phyloP scores from a whole-genome alignment of 2,797 vertebrate genomes.

The Gambelia wislizenii region DNA sequence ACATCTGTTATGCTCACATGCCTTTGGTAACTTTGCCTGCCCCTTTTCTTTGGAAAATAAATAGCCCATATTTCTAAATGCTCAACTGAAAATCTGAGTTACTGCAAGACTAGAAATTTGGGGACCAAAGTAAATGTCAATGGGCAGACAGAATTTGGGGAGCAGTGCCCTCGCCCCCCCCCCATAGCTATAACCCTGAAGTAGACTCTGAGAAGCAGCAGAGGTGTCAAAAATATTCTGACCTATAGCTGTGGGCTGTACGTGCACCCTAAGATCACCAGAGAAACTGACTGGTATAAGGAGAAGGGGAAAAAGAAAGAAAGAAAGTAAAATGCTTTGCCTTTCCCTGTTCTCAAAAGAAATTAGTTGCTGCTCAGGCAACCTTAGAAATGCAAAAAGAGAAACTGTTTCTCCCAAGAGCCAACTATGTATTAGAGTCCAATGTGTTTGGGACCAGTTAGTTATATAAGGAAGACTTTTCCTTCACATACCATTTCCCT shows the following conservation, averaged over 20 bases:
- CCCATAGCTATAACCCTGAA: no score
- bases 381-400: not conserved
- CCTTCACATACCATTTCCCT: not conserved
- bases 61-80: no score
- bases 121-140: no score
- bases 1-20: no score
- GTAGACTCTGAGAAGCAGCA: not conserved
- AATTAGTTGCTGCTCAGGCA: not conserved
- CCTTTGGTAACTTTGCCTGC: no score
- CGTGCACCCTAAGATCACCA: not conserved
- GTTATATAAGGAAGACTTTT: not conserved
- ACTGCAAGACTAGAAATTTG: no score
- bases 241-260: not conserved
- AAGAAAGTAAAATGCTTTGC: not conserved
- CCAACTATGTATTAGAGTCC: not conserved
- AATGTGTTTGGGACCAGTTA: not conserved
- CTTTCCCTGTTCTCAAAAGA: not conserved
- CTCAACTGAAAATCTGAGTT: no score
- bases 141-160: no score
- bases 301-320: not conserved
- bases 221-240: not conserved
- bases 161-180: no score
- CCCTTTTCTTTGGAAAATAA: no score
- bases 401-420: not conserved
- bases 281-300: not conserved